Percentiles rank a stretch among this genome's conserved stretches.
Evolutionary conservation across 2,797 vertebrate genomes (phyloP).

Genomic region (Emydoidea blandingii): DNA sequence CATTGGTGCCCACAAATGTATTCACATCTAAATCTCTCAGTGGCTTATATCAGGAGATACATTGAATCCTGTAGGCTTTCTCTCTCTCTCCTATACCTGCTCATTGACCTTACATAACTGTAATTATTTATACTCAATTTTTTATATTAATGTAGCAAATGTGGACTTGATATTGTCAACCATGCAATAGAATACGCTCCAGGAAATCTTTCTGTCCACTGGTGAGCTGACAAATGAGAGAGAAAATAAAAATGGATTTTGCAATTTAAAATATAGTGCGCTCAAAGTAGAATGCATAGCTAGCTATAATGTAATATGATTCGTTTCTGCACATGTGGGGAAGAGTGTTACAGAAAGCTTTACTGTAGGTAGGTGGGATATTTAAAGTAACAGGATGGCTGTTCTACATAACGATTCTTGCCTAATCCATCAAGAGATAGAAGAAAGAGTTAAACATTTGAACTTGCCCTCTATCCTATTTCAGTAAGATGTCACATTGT

Average conservation of each 20-base stretch:
- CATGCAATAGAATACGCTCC: conserved; percentile 53
- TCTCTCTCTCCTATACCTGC: conserved; percentile 53
- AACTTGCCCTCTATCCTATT: conserved; percentile 30
- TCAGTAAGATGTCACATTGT: conserved; percentile 36
- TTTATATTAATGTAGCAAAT: conserved; percentile 71
- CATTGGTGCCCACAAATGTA: conserved; percentile 25
- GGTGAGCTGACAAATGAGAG: conserved; percentile 74
- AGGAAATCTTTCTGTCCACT: conserved; percentile 71
- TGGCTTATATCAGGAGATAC: conserved; percentile 29
- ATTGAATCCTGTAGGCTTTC: conserved; percentile 55
- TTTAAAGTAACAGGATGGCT: conserved; percentile 48
- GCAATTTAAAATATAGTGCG: conserved; percentile 68
- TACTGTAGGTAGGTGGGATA: conserved; percentile 27
- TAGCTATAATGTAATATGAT: conserved; percentile 54
- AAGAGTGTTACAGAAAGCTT: conserved; percentile 38
- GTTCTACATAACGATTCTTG: not conserved
- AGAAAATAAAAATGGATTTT: conserved; percentile 77
- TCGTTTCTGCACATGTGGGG: conserved; percentile 41
- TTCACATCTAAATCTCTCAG: conserved; percentile 46
- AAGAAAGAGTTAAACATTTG: conserved; percentile 57
- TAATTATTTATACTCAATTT: conserved; percentile 81
- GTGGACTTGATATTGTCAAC: conserved; percentile 68
- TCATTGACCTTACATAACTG: conserved; percentile 80
- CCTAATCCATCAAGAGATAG: not conserved
- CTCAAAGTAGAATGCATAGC: conserved; percentile 47